Evolutionary conservation across 2,797 vertebrate species (phyloP), one percentile per base, ranked within the genome.

Genomic region (Acanthurus leucopareius): DNA sequence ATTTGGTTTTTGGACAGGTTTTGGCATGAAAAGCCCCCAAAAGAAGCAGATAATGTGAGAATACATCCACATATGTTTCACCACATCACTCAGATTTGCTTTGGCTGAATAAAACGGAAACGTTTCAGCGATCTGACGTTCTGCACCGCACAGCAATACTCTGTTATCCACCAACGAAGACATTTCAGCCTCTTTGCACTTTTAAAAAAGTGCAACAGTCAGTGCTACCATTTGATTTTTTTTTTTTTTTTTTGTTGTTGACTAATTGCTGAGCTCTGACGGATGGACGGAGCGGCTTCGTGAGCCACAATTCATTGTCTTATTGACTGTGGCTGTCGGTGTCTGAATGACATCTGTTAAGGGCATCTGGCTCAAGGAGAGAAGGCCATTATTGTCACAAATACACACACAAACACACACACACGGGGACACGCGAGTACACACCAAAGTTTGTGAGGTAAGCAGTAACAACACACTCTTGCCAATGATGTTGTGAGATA

Each of bases 311-410:
- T 79, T 90, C 83, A 73, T 83, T 84, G 80, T 89, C 79, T 80
- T 84, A 82, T 86, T 82, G 87, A 86, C 83, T 48, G 56, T 57
- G 69, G 68, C 72, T 72, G 72, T 79, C 20, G 22, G 64, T 48
- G 32, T 77, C 81, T 85, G 81, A 88, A 84, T 86, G 89, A 91
- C 89, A 89, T 87, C 85, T 88, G 88, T 59, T 89, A 79, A 86
- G 84, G 81, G 72, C 86, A 89, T 89, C 86, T 77, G 76, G 58
- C 86, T 68, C 83, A 68, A 88, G 79, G 82, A 82, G 80, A 85
- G 67, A 73, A 38, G 62, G 57, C 71, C 69, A 83, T 88, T 90
- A 83, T 70, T 75, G 70, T 82, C 83, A 73, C 78, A 67, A 40
- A 42, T 1, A 73, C 77, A 77, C 75, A 82, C 66, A 74, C 9